Evolutionary conservation across 2,888 invertebrate species (phyloP), one percentile per base, ranked within the genome.

Genomic region (Tenodera sinensis): DNA sequence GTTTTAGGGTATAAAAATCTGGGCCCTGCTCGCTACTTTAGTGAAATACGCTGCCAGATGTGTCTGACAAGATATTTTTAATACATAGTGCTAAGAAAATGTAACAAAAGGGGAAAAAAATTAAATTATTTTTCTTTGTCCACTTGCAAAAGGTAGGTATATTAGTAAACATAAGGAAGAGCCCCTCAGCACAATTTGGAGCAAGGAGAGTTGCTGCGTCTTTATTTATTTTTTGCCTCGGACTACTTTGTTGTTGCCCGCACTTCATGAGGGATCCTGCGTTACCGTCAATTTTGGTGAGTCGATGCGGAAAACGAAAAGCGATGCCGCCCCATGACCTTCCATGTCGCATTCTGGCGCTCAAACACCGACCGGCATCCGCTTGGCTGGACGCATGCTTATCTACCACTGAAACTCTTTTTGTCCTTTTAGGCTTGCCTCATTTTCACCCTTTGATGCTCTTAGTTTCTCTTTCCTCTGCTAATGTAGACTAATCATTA

Each of bases 221-320:
- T 20, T 71, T 20, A 71, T 71, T 71, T 20, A 20, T 71, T 71
- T 71, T 71, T 71, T 71, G 54, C 54, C 54, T 71, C 54, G 20
- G 8, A 20, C 54, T 71, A 71, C 54, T 71, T 71, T 71, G 54
- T 71, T 25, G 54, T 71, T 71, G 20, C 54, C 54, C 54, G 54
- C 54, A 20, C 54, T 71, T 71, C 54, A 71, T 71, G 54, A 71
- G 54, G 54, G 54, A 71, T 71, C 54, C 54, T 71, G 54, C 54
- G 54, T 71, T 71, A 71, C 54, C 86, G 27, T 85, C 47, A 54
- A 28, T 87, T 83, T 87, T 83, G 87, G 82, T 87, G 27, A 82
- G 87, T 82, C 87, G 82, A 87, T 27, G 87, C 87, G 87, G 28
- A 83, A 87, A 87, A 87, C 83, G 87, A 87, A 87, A 87, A 83